Evolutionary conservation across 2,888 invertebrate genomes (phyloP).

Genomic region (Sinotaia quadrata): DNA sequence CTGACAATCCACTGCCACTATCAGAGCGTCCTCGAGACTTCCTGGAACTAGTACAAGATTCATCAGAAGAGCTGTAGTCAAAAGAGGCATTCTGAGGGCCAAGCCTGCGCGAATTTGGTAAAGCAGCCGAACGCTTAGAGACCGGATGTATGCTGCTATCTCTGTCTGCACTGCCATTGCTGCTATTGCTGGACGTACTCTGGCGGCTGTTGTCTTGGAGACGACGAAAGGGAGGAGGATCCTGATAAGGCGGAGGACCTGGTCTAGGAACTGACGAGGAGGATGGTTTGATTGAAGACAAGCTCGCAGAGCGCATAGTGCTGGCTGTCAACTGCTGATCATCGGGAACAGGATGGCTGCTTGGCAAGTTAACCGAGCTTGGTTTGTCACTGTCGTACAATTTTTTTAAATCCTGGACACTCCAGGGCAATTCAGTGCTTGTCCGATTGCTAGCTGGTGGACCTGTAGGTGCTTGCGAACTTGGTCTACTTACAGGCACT

Average conservation of each 20-base stretch:
- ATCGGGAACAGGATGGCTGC: background rate
- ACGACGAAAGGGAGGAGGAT: slow-evolving; percentile 52
- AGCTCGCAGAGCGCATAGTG: background rate
- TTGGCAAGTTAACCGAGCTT: background rate
- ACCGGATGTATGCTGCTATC: slow-evolving; percentile 28
- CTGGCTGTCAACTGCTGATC: background rate
- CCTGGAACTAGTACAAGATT: slow-evolving; percentile 46
- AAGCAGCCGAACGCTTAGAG: slow-evolving; percentile 4
- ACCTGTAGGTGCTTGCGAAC: no score
- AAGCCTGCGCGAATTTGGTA: background rate
- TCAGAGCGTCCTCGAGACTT: slow-evolving; percentile 43
- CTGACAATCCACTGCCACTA: slow-evolving; percentile 40
- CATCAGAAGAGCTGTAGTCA: slow-evolving; percentile 40
- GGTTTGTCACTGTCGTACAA: slow-evolving; percentile 45
- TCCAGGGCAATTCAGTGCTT: slow-evolving; percentile 57
- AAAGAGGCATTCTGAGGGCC: slow-evolving; percentile 24
- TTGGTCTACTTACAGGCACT: no score
- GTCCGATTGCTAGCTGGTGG: background rate
- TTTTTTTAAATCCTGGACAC: slow-evolving; percentile 56
- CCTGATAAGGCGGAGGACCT: slow-evolving; percentile 48
- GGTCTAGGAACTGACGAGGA: slow-evolving; percentile 7
- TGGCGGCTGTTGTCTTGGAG: slow-evolving; percentile 45
- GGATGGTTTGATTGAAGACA: background rate
- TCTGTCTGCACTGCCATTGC: slow-evolving; percentile 42
- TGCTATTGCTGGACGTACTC: slow-evolving; percentile 56